phyloP scores from a whole-genome alignment of 2,888 invertebrate genomes.

The Pachymerium ferrugineum region DNA sequence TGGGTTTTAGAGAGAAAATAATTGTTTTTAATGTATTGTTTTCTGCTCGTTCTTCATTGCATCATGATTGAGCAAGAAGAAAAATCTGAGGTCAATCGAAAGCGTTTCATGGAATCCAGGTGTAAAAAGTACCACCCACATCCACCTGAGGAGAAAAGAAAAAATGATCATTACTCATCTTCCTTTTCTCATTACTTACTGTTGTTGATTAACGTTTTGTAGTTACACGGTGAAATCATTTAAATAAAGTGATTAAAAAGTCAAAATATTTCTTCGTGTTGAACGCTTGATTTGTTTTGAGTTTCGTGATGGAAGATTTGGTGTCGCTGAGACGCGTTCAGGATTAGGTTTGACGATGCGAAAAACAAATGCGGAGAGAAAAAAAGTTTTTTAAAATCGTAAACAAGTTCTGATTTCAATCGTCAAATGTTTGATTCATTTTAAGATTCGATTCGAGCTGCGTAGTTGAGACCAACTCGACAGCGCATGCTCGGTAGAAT shows the following conservation, averaged over 20 bases:
- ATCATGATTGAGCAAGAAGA: constrained; percentile 4
- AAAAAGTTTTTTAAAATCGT: neutral
- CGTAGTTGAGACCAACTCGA: neutral
- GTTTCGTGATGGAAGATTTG: too few relatives aligned
- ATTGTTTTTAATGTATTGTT: constrained; percentile 8
- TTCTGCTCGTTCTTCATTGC: neutral
- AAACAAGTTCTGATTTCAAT: neutral
- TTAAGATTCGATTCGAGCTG: neutral
- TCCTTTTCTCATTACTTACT: constrained; percentile 7
- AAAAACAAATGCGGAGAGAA: neutral
- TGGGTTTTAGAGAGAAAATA: neutral
- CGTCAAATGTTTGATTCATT: neutral
- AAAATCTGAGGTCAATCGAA: neutral
- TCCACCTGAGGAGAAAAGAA: neutral
- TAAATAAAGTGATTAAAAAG: too few relatives aligned
- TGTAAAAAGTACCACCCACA: constrained; percentile 13
- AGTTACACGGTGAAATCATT: neutral
- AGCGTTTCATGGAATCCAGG: constrained; percentile 4
- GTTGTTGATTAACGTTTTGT: neutral
- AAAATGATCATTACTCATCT: neutral
- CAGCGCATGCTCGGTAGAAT: neutral
- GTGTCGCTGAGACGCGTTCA: too few relatives aligned
- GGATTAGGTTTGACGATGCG: too few relatives aligned
- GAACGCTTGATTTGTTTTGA: too few relatives aligned
- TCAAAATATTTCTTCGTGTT: too few relatives aligned